phyloP scores from a whole-genome alignment of 2,797 vertebrate species.

The Sternarchorhynchus goeldii region DNA sequence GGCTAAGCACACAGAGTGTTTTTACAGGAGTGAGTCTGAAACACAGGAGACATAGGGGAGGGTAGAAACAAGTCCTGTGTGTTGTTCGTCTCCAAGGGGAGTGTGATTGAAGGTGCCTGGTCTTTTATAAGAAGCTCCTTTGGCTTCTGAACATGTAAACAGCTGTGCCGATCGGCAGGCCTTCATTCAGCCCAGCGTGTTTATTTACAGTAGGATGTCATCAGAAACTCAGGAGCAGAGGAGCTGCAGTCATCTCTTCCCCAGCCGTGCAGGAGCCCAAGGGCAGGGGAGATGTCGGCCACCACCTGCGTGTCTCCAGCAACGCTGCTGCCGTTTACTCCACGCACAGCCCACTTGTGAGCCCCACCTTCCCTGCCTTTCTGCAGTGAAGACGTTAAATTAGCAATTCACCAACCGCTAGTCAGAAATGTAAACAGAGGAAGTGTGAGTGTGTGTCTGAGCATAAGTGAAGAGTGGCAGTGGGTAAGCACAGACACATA shows the following conservation, averaged over 20 bases:
- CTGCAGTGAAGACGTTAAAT: constrained; percentile 25
- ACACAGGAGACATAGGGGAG: background rate
- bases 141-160: constrained; percentile 10
- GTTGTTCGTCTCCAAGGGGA: background rate
- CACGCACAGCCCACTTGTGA: too few relatives aligned
- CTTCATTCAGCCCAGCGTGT: background rate
- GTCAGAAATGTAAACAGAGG: constrained; percentile 22
- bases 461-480: too few relatives aligned
- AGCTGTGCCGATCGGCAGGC: constrained; percentile 25
- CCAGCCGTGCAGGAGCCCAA: background rate
- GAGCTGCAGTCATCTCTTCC: background rate
- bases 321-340: too few relatives aligned
- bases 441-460: constrained; percentile 30
- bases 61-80: too few relatives aligned
- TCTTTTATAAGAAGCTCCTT: background rate
- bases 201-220: constrained; percentile 25
- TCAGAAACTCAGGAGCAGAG: constrained; percentile 10
- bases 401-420: constrained; percentile 18
- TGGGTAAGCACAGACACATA: constrained; percentile 23
- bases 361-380: too few relatives aligned
- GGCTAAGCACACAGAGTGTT: too few relatives aligned
- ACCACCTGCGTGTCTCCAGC: too few relatives aligned
- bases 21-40: constrained; percentile 5
- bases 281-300: background rate
- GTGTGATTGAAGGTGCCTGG: constrained; percentile 42